Evolutionary conservation across 2,113 vertebrate genomes (phyloP), one percentile per base, ranked within the genome.

Genomic region (Lycocorax pyrrhopterus): DNA sequence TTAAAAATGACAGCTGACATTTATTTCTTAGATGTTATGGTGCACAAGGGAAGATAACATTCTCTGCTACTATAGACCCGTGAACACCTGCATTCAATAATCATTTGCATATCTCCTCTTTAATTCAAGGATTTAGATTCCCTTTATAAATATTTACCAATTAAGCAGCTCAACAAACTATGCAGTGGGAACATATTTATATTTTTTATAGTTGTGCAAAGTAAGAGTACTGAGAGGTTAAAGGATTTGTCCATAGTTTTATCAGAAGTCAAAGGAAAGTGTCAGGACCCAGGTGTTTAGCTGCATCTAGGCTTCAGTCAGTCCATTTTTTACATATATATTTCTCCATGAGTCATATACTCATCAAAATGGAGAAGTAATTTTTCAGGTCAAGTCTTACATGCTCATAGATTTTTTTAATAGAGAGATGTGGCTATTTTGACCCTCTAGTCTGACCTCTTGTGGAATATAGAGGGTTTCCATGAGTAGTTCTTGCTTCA

Each of bases 1-100:
- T 97, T 86, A 77, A 85, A 95, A 96, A 97, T 97, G 91, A 92
- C 84, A 90, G 60, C 66, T 95, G 95, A 95, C 94, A 90, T 97
- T 98, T 97, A 97, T 95, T 98, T 97, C 96, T 94, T 92, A 92
- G 95, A 94, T n/a, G 26, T 83, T 95, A 90, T 53, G 69, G 79
- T 6, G n/a, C 93, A 96, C 93, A 90, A 73, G 53, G 81, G 75
- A 94, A 84, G 82, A 78, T 37, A 87, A 82, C 87, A 90, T 94
- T 93, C 66, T 93, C 80, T 84, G 72, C 80, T 78, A 27, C 49
- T 56, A 29, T 13, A 86, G 81, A 93, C 84, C 55, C 73, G 52
- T 86, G 87, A 97, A 95, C 91, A 97, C 72, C 73, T 95, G 91
- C 76, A 69, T 84, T 96, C 81, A 94, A 85, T 93, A 85, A 90